Conservation (phyloP, 2,888 invertebrate species). For the Agrochola circellaris region DNA sequence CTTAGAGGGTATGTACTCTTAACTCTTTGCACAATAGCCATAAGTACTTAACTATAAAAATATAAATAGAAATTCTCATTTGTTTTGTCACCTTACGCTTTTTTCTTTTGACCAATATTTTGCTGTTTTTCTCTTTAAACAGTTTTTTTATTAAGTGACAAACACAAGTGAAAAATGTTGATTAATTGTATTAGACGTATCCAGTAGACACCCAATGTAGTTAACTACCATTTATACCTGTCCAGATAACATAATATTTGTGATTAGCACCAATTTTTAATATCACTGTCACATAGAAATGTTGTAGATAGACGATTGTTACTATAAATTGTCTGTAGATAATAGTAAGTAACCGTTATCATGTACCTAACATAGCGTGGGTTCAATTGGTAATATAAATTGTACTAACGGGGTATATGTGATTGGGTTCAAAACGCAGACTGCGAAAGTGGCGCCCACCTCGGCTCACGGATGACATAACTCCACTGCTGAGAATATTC, state of each 20-base stretch:
- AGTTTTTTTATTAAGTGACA: slow-evolving; percentile 49
- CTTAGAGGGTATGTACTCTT: slow-evolving; percentile 91
- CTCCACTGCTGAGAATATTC: slow-evolving; percentile 94
- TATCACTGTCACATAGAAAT: slow-evolving; percentile 62
- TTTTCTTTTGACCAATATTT: slow-evolving; percentile 50
- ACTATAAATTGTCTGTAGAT: slow-evolving; percentile 62
- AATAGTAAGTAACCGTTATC: slow-evolving; percentile 72
- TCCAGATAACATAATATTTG: slow-evolving; percentile 61
- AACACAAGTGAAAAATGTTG: slow-evolving; percentile 56
- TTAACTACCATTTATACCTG: slow-evolving; percentile 56
- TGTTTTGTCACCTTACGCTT: slow-evolving; percentile 63
- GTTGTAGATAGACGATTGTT: slow-evolving; percentile 71
- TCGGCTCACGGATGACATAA: slow-evolving; percentile 94
- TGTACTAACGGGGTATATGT: slow-evolving; percentile 75
- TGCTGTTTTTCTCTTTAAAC: slow-evolving; percentile 27
- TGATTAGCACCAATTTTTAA: slow-evolving; percentile 57
- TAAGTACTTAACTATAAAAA: slow-evolving; percentile 32
- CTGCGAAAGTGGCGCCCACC: slow-evolving; percentile 96
- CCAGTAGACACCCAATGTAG: slow-evolving; percentile 59
- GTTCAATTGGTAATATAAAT: slow-evolving; percentile 67
- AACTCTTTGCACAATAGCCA: not conserved
- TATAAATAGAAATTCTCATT: slow-evolving; percentile 53
- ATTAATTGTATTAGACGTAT: slow-evolving; percentile 57
- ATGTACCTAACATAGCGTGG: slow-evolving; percentile 70
- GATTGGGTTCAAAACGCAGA: slow-evolving; percentile 89